Base-by-base conservation (phyloP, 2,888 invertebrate species). In the Melieria picta region DNA sequence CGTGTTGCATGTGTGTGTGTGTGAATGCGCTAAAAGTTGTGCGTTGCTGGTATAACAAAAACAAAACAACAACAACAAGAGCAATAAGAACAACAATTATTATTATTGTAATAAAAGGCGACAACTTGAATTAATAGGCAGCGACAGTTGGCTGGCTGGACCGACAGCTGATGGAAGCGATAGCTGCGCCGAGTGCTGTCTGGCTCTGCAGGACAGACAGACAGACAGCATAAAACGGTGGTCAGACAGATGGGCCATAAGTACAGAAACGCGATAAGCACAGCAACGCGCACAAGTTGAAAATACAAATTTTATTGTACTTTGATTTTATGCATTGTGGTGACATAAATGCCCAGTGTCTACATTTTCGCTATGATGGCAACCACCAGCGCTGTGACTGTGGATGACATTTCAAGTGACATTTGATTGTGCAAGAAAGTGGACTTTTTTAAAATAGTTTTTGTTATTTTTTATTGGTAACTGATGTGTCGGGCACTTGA, bases 81-180 rank as follows among this genome's bases (percentile, higher is more conserved):
- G 1, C 30, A 30, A 1, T 30, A 30, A 30, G 2, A 30, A 2
- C 30, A 30, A 30, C 2, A 30, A 30, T 30, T 30, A 30, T 30
- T 30, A 30, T 30, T 30, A 30, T 30, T 30, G 30, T 30, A 30
- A 30, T 30, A 30, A 30, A 30, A 30, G 30, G 30, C 30, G 30
- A 2, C 60, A 67, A 67, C 67, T 67, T 67, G 52, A 67, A 67
- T 67, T 67, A 67, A 67, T 67, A 67, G 60, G 67, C 67, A 60
- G 60, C 67, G 60, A 67, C 50, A 48, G 16, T 45, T 60, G 48
- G 67, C 58, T 16, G 67, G 30, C 58, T 67, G 52, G 10, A 48
- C n/a, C 57, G 42, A 42, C 42, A 50, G 30, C 1, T 42, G n/a
- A 50, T 46, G 43, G 7, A 16, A 13, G 16, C 7, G 30, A 45